Evolutionary conservation across 2,113 vertebrate genomes (phyloP).

Genomic region (Oreocharis arfaki): DNA sequence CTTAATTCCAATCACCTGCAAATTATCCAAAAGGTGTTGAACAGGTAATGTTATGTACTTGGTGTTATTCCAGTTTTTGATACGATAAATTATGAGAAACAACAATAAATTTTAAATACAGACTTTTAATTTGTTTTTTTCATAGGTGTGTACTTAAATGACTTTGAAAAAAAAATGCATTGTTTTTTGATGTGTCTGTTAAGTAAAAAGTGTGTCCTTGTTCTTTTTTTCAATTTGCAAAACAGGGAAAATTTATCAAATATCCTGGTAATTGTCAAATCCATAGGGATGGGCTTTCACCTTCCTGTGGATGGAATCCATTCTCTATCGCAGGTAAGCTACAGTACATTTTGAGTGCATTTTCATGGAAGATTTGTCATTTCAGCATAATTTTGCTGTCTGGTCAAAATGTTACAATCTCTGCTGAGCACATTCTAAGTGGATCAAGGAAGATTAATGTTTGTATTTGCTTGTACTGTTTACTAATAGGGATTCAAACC

Average conservation of each 20-base stretch:
- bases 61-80: neutral
- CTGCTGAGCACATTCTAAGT: neutral
- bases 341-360: neutral
- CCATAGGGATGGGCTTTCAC: slow-evolving; percentile 94
- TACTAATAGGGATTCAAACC: neutral
- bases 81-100: neutral
- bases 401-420: neutral
- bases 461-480: neutral
- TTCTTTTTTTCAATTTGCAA: neutral
- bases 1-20: slow-evolving; percentile 87
- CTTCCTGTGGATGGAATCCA: slow-evolving; percentile 89
- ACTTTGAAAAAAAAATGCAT: neutral
- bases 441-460: neutral
- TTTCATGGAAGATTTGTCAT: neutral
- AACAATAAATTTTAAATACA: neutral
- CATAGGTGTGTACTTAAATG: neutral
- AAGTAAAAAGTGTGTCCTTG: neutral
- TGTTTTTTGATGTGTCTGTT: neutral
- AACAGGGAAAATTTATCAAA: slow-evolving; percentile 84
- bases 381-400: neutral
- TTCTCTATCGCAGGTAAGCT: slow-evolving; percentile 82
- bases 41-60: slow-evolving; percentile 67
- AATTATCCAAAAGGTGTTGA: slow-evolving; percentile 84
- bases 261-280: slow-evolving; percentile 90
- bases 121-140: neutral